phyloP scores from a whole-genome alignment of 2,113 vertebrate genomes.

The Pluvialis apricaria region DNA sequence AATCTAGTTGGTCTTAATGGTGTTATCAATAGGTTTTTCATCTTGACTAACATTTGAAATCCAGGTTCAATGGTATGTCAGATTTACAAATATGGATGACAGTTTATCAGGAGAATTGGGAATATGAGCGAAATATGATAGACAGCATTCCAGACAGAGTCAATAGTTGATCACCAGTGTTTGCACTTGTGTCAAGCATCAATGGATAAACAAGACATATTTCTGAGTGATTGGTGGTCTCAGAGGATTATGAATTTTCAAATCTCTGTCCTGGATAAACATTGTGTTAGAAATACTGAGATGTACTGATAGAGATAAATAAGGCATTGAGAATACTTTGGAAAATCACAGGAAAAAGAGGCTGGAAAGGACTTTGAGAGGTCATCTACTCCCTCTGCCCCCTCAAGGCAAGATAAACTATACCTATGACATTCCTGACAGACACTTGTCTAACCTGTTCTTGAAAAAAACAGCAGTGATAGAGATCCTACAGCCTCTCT shows the following conservation, averaged over 20 bases:
- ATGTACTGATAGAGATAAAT: neutral
- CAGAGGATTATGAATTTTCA: neutral
- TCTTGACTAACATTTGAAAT: neutral
- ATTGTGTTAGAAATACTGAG: neutral
- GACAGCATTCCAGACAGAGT: neutral
- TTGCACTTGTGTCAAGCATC: neutral
- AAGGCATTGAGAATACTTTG: neutral
- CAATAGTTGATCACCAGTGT: neutral
- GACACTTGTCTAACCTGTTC: conserved; percentile 5
- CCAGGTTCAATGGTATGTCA: neutral
- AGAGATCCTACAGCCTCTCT: neutral
- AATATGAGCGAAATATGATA: neutral
- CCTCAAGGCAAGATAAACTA: neutral
- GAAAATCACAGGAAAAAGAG: neutral
- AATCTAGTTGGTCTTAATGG: neutral
- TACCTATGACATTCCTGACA: neutral
- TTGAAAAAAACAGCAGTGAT: neutral
- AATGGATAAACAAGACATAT: neutral
- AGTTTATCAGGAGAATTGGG: neutral
- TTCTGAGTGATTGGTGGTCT: neutral
- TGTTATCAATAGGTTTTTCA: neutral
- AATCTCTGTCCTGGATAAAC: neutral
- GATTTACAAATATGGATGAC: neutral
- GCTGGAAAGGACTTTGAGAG: neutral
- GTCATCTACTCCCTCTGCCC: neutral